These are phyloP conservation scores for Bombus pyrosoma DNA, from an alignment of 1,140 invertebrate species.

Conservation along the genomic window DNA sequence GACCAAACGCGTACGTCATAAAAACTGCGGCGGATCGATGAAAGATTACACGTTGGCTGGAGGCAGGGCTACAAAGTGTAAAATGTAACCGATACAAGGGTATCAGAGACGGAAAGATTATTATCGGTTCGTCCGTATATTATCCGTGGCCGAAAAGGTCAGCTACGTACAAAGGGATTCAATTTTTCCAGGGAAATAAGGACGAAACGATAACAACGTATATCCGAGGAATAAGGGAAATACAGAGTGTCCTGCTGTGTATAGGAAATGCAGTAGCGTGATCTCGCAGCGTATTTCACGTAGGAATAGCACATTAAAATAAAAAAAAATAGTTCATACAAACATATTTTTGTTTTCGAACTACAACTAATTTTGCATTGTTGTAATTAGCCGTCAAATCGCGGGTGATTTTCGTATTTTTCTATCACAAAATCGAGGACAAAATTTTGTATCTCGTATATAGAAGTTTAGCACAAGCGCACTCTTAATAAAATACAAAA, in stretches of 20 bases:
- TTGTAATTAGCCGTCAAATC: too few relatives aligned
- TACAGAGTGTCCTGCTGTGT: neutral
- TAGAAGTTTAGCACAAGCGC: too few relatives aligned
- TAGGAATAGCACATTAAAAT: too few relatives aligned
- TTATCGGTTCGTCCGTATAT: constrained; percentile 37
- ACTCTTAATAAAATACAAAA: too few relatives aligned
- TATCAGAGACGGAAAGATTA: neutral
- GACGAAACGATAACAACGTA: constrained; percentile 26
- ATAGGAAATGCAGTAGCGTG: too few relatives aligned
- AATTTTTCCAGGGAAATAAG: constrained; percentile 31
- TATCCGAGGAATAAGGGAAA: neutral
- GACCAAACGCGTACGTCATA: neutral
- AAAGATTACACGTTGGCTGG: constrained; percentile 13
- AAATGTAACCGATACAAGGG: neutral
- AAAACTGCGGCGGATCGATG: constrained; percentile 25
- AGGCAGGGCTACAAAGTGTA: constrained; percentile 7
- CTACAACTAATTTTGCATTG: too few relatives aligned
- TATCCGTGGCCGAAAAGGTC: neutral
- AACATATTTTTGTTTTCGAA: too few relatives aligned
- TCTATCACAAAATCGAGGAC: too few relatives aligned
- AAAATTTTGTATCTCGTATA: too few relatives aligned
- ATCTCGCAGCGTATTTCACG: too few relatives aligned
- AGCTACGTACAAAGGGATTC: constrained; percentile 34
- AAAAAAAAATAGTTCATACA: too few relatives aligned
- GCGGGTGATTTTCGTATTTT: too few relatives aligned